Percentiles rank a stretch among this genome's conserved stretches.
These are phyloP conservation scores for Gallinago undulata DNA, from an alignment of 2,113 vertebrate species.

Conservation along the genomic window DNA sequence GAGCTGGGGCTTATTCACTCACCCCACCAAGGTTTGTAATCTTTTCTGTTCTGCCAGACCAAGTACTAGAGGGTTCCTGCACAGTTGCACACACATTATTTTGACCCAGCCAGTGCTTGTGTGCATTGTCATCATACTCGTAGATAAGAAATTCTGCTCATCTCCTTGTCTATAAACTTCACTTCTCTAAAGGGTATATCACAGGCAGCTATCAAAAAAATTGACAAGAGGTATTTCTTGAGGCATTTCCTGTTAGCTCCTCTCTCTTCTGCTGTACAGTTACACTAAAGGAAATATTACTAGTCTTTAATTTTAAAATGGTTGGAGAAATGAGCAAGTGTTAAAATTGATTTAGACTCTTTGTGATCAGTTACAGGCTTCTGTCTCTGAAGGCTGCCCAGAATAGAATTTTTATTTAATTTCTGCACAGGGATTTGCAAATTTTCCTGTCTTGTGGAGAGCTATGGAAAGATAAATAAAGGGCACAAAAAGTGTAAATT, in stretches of 20 bases:
- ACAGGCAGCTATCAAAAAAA: not conserved
- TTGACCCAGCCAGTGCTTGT: not conserved
- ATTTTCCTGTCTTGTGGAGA: not conserved
- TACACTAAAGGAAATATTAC: not conserved
- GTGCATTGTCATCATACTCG: not conserved
- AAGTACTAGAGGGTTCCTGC: not conserved
- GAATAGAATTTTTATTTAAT: not conserved
- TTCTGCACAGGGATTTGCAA: not conserved
- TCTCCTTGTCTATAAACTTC: not conserved
- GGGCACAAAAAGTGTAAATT: not conserved
- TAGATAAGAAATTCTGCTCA: not conserved
- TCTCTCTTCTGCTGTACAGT: not conserved
- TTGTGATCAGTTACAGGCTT: not conserved
- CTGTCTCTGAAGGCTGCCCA: not conserved
- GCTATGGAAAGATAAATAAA: not conserved
- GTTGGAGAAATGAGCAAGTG: not conserved
- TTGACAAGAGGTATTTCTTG: not conserved
- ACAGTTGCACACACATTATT: not conserved
- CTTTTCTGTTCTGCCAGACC: rapidly evolving
- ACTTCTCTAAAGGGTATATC: not conserved
- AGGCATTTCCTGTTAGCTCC: not conserved
- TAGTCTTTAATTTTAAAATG: not conserved
- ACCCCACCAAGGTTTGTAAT: not conserved
- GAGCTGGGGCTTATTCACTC: not conserved
- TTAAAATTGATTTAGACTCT: not conserved